Evolutionary conservation across 2,888 invertebrate genomes (phyloP), one percentile per base, ranked within the genome.

Genomic region (Cataglyphis livida): DNA sequence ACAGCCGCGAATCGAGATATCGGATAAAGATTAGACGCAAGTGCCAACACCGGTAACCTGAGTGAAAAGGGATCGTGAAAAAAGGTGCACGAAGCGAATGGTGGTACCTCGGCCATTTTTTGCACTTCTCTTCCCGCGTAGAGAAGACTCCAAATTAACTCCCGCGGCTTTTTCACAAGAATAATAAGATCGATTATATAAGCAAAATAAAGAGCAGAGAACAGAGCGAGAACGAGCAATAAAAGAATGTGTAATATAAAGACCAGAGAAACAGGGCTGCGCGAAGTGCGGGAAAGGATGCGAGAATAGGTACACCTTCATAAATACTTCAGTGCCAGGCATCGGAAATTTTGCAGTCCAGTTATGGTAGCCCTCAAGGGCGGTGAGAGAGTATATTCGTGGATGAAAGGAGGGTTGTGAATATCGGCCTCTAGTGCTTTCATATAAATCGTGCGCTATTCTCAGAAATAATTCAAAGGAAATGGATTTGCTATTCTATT

Each of bases 271-370:
- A 51, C 66, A 74, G 70, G 61, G 83, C 64, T 57, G 84, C 44
- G 66, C 82, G 81, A 85, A 76, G 87, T 41, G 35, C 83, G 70
- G 65, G 75, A 86, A 79, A 81, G 76, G 82, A 81, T 65, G 62
- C 79, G 83, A 64, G 83, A 64, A 54, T 78, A 84, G 82, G 87
- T 86, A 83, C 86, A 88, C 89, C 90, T 91, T 91, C 92, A 93
- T 93, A 93, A 93, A 93, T 93, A 93, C 92, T 93, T 93, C 93
- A 92, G 87, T 85, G 83, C 87, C 92, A 93, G 93, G 89, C 91
- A 90, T 90, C 83, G 89, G 87, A 89, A 92, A 93, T 91, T 92
- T 93, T 85, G 86, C 92, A 91, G 90, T 88, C 90, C 88, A 89
- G 87, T 92, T 92, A 88, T 79, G 89, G 86, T 82, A 87, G 88